A percentile compares a stretch with the other conserved stretches of the same genome.
Conservation (phyloP, 2,888 invertebrate species). For the Microdon myrmicae region DNA sequence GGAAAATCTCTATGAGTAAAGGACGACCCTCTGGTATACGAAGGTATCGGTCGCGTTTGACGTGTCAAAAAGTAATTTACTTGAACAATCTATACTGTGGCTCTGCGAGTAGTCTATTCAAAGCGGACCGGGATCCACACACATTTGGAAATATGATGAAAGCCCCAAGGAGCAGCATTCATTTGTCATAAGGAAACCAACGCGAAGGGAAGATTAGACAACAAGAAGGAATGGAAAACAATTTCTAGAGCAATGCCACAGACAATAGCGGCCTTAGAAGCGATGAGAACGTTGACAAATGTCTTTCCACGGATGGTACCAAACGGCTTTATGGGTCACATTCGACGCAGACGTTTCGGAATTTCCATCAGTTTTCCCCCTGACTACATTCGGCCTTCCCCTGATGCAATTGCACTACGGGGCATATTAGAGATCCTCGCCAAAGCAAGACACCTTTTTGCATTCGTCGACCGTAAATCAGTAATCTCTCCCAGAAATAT, state of each 20-base stretch:
- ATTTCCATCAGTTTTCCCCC: not conserved
- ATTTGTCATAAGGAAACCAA: slow-evolving; percentile 40
- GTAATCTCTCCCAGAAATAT: slow-evolving; percentile 45
- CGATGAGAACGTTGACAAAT: slow-evolving; percentile 52
- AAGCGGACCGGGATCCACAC: too few species aligned
- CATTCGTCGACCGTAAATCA: slow-evolving; percentile 6
- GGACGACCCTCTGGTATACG: slow-evolving; percentile 24
- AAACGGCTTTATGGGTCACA: slow-evolving; percentile 35
- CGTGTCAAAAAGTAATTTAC: slow-evolving; percentile 50
- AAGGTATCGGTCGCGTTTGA: slow-evolving; percentile 30
- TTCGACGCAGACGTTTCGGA: slow-evolving; percentile 1
- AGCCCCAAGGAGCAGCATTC: slow-evolving; percentile 29
- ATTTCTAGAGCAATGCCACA: slow-evolving; percentile 24
- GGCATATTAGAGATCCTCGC: not conserved
- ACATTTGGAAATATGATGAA: slow-evolving; percentile 14
- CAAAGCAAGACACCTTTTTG: not conserved
- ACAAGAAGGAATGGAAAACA: slow-evolving; percentile 4
- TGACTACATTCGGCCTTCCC: too few species aligned
- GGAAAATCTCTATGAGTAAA: slow-evolving; percentile 19
- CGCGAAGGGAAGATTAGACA: too few species aligned
- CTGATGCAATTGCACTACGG: too few species aligned
- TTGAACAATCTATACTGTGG: slow-evolving; percentile 22
- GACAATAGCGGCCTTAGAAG: slow-evolving; percentile 32
- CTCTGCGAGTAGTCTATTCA: too few species aligned
- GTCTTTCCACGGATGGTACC: slow-evolving; percentile 35